These are phyloP conservation scores for Enteromius trimaculatus DNA, from an alignment of 2,797 vertebrate genomes.

Conservation along the genomic window DNA sequence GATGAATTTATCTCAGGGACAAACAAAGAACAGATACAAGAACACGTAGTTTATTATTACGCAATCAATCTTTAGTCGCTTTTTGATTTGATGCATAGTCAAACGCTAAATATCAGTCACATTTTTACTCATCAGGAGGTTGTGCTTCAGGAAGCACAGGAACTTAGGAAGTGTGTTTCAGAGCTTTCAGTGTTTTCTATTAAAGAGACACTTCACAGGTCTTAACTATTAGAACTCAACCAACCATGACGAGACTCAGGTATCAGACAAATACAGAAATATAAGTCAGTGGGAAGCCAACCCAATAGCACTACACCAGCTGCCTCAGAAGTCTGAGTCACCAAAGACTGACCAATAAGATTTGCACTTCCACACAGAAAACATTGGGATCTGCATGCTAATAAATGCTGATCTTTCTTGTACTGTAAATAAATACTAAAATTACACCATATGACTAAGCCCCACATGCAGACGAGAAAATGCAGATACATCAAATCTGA, in stretches of 20 bases:
- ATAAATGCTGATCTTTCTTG: constrained; percentile 11
- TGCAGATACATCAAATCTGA: constrained; percentile 13
- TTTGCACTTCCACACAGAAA: too few relatives aligned
- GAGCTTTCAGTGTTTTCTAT: background rate
- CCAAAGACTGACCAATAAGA: too few relatives aligned
- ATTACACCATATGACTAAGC: constrained; percentile 10
- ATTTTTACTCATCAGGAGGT: background rate
- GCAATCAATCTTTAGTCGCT: background rate
- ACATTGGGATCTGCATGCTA: constrained; percentile 19
- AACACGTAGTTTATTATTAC: background rate
- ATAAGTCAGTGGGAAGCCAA: constrained; percentile 33
- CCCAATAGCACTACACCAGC: constrained; percentile 49
- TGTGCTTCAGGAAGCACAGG: too few relatives aligned
- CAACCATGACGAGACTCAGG: background rate
- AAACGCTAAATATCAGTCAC: background rate
- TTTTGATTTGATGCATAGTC: background rate
- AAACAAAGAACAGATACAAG: background rate
- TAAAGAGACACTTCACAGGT: constrained; percentile 17
- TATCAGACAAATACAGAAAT: constrained; percentile 31
- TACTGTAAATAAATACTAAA: constrained; percentile 3
- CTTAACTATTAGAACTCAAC: background rate
- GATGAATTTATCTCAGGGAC: constrained; percentile 3
- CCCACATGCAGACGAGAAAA: background rate
- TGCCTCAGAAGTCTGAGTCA: constrained; percentile 32
- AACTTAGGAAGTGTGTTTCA: too few relatives aligned